Base-by-base conservation (phyloP, 2,113 vertebrate species). In the Myotis lucifugus region DNA sequence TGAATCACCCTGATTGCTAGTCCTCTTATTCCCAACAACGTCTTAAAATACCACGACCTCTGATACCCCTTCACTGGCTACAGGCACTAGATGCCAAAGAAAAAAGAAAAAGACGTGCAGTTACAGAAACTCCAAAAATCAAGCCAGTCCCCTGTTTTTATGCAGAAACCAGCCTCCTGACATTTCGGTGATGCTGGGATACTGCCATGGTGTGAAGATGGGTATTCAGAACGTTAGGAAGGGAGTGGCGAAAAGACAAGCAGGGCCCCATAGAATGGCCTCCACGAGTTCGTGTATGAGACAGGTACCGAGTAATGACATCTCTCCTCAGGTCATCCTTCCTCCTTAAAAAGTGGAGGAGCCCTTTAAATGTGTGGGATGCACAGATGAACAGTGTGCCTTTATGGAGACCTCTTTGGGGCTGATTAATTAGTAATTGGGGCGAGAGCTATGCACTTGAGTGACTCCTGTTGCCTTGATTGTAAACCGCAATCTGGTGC, bases 391-490 rank as follows among this genome's bases (percentile, higher is more conserved):
- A 79, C 92, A 70, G 34, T 23, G 15, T 89, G 94, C 83, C 93
- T 97, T 98, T 98, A 98, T 83, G 46, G 96, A 97, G 97, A 91
- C 97, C 97, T 98, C 97, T 98, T 98, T 97, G 97, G 98, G 97
- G 97, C 96, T 98, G 98, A 98, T 98, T 98, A 98, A 98, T 98
- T 98, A 98, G 98, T 98, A 98, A 98, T 95, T 97, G 98, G 98
- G 98, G 97, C 0, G 77, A 97, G 94, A 97, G 96, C 93, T 97
- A 40, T 95, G 98, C 98, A 98, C 98, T 98, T 98, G 97, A 98
- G 97, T 98, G 98, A 97, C 96, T 98, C 96, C 96, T 97, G 97
- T 90, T 97, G 98, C 96, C 96, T 98, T 96, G 98, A 97, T 85
- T 98, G 97, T 98, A 98, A 98, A 98, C 93, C 0, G 46, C 98